Evolutionary conservation across 2,888 invertebrate genomes (phyloP).

Genomic region (Callyntrura guangdongensis): DNA sequence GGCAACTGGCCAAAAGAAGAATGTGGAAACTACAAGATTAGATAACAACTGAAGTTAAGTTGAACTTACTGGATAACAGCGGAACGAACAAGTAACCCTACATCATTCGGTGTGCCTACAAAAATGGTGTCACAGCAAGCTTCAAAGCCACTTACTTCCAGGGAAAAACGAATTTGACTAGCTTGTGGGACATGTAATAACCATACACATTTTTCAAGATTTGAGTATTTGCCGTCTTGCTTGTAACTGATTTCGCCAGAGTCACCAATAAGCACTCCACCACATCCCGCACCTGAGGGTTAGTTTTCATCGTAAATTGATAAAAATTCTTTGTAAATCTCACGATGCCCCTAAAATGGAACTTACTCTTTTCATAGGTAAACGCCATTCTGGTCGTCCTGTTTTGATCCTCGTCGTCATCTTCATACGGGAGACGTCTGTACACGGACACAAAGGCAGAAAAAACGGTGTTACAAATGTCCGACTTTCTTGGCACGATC

Average conservation of each 20-base stretch:
- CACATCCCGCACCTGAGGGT: constrained; percentile 56
- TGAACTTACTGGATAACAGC: constrained; percentile 13
- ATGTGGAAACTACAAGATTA: background rate
- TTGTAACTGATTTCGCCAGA: constrained; percentile 68
- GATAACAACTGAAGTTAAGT: background rate
- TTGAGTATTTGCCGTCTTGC: constrained; percentile 35
- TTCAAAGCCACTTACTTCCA: constrained; percentile 63
- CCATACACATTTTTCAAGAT: constrained; percentile 69
- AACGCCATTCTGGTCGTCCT: background rate
- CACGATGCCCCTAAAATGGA: background rate
- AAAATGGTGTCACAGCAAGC: constrained; percentile 63
- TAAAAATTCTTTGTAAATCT: background rate
- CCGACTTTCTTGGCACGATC: background rate
- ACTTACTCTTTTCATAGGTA: constrained; percentile 50
- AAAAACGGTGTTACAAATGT: constrained; percentile 58
- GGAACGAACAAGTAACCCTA: constrained; percentile 6
- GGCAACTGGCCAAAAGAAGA: too few species aligned
- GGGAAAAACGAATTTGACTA: constrained; percentile 17
- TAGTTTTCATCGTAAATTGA: background rate
- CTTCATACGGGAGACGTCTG: constrained; percentile 14
- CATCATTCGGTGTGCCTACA: background rate
- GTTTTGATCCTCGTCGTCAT: background rate
- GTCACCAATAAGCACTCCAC: constrained; percentile 51
- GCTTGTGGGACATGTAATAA: constrained; percentile 56
- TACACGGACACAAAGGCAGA: constrained; percentile 53